Base-by-base conservation (phyloP, 1,140 invertebrate species). In the Neodiprion pinetum region DNA sequence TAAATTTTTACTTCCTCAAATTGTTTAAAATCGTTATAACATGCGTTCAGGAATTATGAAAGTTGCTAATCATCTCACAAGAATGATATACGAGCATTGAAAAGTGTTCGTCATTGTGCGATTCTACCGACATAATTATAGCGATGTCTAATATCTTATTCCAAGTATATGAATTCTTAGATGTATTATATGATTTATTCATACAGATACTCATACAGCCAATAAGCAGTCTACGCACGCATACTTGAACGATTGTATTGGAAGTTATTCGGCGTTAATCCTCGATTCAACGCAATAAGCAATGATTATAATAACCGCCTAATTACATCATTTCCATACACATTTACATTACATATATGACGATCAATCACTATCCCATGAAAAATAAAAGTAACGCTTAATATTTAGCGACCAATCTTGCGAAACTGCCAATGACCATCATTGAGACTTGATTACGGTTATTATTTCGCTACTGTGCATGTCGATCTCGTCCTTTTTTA, bases 361-460 rank as follows among this genome's bases (percentile, higher is more conserved):
- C 28, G 28, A 61, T 61, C 53, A 61, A 61, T 61, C 53, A 17
- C 53, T 14, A 61, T 17, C 11, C 9, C 53, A 61, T 14, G n/a
- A 61, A 61, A 14, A 61, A 61, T 61, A 61, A 61, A 61, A 7
- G n/a, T 61, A 61, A 61, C 53, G 9, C 53, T 12, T 61, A 61
- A 61, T 61, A 61, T 14, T 61, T 61, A 61, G 28, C 28, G 28
- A 40, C 28, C 28, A 40, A 40, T 40, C 28, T 1, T 5, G 5
- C 28, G 28, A 40, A 40, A 40, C 9, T 61, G 11, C 8, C 53
- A 4, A 7, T 5, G 11, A 61, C n/a, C 53, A 61, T 17, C n/a
- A 61, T 17, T 61, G 11, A 14, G 70, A 21, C 48, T 71, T 71
- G 21, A 71, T 71, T 7, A 71, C 70, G 48, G 47, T n/a, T 14